Evolutionary conservation across 2,113 vertebrate species (phyloP), one percentile per base, ranked within the genome.

Genomic region (Syngnathoides biaculeatus): DNA sequence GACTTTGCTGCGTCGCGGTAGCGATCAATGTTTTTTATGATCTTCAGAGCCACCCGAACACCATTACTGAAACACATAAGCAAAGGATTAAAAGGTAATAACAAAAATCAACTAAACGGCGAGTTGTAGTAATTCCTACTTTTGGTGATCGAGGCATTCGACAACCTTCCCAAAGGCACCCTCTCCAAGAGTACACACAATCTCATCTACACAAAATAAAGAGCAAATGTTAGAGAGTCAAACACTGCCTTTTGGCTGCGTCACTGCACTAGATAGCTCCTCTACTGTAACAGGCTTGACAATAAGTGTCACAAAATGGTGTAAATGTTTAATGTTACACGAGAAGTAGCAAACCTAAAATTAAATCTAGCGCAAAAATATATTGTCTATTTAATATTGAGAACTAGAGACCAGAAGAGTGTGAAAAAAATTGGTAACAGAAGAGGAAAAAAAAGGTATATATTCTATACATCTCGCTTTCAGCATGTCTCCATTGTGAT

Each of bases 81-180:
- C 19, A 8, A 55, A 43, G 43, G 27, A 10, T 38, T 55, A 1
- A 39, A 40, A 15, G 38, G 14, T 43, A 14, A 14, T 14, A 8
- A 8, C 13, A 15, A 42, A 39, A 42, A 39, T 39, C 19, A 10
- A 17, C 19, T 22, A 14, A 3, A 8, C 15, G 7, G 20, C 27
- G 4, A 15, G 24, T 6, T 3, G 10, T 9, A 40, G 3, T 6
- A 8, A 45, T 42, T 55, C 92, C 90, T 91, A 94, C 93, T 92
- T 92, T 65, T 77, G 85, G 82, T 93, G 94, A 92, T 99, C 96
- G 88, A 96, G 93, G 86, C 96, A 99, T 82, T 98, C 95, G 42
- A 95, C 95, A 17, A 99, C 97, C 92, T 96, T 99, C 77, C 97
- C 97, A 95, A 99, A 99, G 81, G 97, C 95, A 80, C 97, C 97